Conservation (phyloP, 2,797 vertebrate genomes). For the Avahi laniger region DNA sequence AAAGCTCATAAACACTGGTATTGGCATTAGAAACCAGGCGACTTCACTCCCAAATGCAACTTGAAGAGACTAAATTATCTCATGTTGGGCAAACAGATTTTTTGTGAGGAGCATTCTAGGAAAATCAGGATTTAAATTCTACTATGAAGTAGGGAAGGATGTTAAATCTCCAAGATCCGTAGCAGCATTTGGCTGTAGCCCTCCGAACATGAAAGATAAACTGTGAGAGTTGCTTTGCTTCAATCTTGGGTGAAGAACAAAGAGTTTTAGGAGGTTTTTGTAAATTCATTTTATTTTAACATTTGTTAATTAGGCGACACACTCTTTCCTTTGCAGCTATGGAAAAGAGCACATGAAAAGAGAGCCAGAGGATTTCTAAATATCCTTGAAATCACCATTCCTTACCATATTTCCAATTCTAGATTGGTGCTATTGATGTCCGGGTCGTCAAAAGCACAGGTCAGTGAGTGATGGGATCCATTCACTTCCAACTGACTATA, state of each 20-base stretch:
- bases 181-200: not conserved
- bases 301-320: not conserved
- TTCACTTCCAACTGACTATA: conserved; percentile 81
- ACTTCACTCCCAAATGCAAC: not conserved
- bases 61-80: not conserved
- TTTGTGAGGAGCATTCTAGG: not conserved
- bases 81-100: not conserved
- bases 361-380: not conserved
- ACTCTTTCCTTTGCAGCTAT: not conserved
- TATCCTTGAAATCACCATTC: not conserved
- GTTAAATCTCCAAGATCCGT: not conserved
- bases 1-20: not conserved
- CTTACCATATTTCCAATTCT: conserved; percentile 82
- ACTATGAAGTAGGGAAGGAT: not conserved
- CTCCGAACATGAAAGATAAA: not conserved
- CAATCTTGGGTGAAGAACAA: not conserved
- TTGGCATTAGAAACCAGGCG: not conserved
- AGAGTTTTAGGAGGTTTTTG: not conserved
- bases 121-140: not conserved
- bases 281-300: not conserved
- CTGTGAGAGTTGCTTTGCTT: not conserved
- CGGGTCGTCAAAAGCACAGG: conserved; percentile 78
- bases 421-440: conserved; percentile 76
- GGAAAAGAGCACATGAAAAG: not conserved
- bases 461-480: conserved; percentile 76